Evolutionary conservation across 2,888 invertebrate genomes (phyloP).

Genomic region (Calliphora vomitoria): DNA sequence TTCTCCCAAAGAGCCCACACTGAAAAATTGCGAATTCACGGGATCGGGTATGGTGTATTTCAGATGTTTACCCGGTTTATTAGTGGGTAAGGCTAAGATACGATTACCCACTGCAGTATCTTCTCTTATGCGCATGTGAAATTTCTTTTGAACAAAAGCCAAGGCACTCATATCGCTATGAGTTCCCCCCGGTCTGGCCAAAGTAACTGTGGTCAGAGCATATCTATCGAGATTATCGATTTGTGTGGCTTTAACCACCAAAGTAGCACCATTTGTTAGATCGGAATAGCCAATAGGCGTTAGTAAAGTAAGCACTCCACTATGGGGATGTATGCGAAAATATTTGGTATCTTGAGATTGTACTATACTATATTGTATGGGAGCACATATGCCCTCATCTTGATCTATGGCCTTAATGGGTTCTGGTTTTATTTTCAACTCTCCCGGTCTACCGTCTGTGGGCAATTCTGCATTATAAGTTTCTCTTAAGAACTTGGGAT

Average conservation of each 20-base stretch:
- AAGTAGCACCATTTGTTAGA: slow-evolving; percentile 89
- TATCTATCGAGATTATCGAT: slow-evolving; percentile 95
- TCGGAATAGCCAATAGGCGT: slow-evolving; percentile 84
- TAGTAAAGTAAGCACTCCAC: slow-evolving; percentile 81
- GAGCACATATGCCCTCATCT: slow-evolving; percentile 84
- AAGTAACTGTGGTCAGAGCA: slow-evolving; percentile 92
- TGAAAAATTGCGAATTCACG: slow-evolving; percentile 90
- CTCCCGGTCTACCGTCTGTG: slow-evolving; percentile 85
- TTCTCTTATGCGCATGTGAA: slow-evolving; percentile 90
- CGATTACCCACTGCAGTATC: slow-evolving; percentile 90
- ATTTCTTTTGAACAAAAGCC: slow-evolving; percentile 89
- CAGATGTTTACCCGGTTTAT: slow-evolving; percentile 88
- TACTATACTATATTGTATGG: slow-evolving; percentile 84
- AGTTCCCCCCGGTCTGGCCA: slow-evolving; percentile 85
- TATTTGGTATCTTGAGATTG: slow-evolving; percentile 84
- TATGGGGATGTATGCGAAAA: slow-evolving; percentile 84
- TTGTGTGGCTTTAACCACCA: slow-evolving; percentile 93
- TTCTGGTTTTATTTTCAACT: slow-evolving; percentile 89
- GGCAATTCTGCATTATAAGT: slow-evolving; percentile 90
- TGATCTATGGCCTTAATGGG: slow-evolving; percentile 92
- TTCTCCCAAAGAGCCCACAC: slow-evolving; percentile 92
- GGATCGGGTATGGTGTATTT: slow-evolving; percentile 91
- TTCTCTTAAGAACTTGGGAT: slow-evolving; percentile 92
- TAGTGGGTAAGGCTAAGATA: slow-evolving; percentile 89
- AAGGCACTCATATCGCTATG: slow-evolving; percentile 85